Conservation (phyloP, 2,113 vertebrate species). For the Melanostigma gelatinosum region DNA sequence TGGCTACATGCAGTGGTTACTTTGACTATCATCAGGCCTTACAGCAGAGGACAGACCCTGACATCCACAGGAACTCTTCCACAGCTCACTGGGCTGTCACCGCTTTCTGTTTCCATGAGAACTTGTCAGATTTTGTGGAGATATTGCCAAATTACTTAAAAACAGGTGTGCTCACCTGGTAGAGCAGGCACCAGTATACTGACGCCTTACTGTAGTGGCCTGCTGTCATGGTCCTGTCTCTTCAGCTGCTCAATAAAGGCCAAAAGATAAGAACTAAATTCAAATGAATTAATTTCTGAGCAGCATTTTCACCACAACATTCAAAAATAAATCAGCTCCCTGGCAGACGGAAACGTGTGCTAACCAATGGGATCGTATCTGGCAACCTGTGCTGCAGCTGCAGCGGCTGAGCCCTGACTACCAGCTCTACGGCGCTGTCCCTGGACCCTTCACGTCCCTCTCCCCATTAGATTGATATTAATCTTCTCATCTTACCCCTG, state of each 20-base stretch:
- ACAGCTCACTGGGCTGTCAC: neutral
- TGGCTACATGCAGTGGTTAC: neutral
- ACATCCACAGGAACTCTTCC: neutral
- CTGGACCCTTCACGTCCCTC: too few relatives aligned
- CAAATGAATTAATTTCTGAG: neutral
- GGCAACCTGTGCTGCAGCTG: neutral
- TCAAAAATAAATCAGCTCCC: neutral
- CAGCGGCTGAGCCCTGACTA: neutral
- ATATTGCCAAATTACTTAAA: neutral
- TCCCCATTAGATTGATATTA: neutral
- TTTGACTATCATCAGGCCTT: conserved; percentile 3
- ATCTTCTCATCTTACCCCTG: neutral
- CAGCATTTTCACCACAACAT: neutral
- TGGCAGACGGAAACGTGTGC: neutral
- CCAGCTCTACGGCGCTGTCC: too few relatives aligned
- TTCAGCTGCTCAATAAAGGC: neutral
- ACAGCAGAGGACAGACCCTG: neutral
- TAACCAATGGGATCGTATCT: neutral
- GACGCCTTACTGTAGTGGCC: neutral
- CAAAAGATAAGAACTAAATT: too few relatives aligned
- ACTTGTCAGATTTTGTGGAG: neutral
- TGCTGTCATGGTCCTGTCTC: neutral
- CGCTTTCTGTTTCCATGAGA: neutral
- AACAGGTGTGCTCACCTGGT: neutral
- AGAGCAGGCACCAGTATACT: neutral